phyloP scores from a whole-genome alignment of 92 coral and sea anemone species.

The Isaurus tuberculatus region DNA sequence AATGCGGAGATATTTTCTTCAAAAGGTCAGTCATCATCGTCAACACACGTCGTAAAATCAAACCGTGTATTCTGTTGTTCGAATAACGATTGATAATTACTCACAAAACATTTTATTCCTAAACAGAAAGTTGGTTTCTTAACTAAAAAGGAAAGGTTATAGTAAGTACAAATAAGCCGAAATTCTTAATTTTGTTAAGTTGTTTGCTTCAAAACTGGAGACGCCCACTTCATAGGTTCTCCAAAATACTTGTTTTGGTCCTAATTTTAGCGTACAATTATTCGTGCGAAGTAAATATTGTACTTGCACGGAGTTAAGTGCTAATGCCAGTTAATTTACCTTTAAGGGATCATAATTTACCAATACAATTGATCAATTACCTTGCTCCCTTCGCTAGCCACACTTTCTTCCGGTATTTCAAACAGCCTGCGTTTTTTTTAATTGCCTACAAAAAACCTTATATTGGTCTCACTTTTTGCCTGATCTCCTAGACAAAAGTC shows the following conservation, averaged over 20 bases:
- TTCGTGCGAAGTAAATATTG: slow-evolving; percentile 45
- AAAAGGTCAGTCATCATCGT: background rate
- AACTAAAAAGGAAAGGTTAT: background rate
- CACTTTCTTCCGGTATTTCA: slow-evolving; percentile 51
- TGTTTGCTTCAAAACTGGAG: slow-evolving; percentile 15
- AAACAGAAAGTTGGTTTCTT: background rate
- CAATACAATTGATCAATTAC: slow-evolving; percentile 54
- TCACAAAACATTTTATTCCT: background rate
- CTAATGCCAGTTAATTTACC: slow-evolving; percentile 50
- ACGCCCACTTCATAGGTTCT: slow-evolving; percentile 32
- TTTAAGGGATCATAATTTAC: slow-evolving; percentile 45
- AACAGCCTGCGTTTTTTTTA: slow-evolving; percentile 47
- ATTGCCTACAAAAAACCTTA: slow-evolving; percentile 32
- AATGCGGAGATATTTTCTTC: background rate
- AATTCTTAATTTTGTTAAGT: background rate
- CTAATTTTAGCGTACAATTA: slow-evolving; percentile 46
- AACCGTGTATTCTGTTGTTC: background rate
- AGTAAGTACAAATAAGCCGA: background rate
- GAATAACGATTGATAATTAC: background rate
- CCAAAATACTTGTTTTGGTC: slow-evolving; percentile 39
- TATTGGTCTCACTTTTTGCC: slow-evolving; percentile 13
- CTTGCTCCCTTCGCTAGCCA: slow-evolving; percentile 48
- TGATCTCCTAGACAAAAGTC: slow-evolving; percentile 10
- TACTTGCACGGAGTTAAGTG: slow-evolving; percentile 41
- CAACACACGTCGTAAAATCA: background rate